These are phyloP conservation scores for Brachyalestes nurse DNA, from an alignment of 2,797 vertebrate species.

Conservation along the genomic window DNA sequence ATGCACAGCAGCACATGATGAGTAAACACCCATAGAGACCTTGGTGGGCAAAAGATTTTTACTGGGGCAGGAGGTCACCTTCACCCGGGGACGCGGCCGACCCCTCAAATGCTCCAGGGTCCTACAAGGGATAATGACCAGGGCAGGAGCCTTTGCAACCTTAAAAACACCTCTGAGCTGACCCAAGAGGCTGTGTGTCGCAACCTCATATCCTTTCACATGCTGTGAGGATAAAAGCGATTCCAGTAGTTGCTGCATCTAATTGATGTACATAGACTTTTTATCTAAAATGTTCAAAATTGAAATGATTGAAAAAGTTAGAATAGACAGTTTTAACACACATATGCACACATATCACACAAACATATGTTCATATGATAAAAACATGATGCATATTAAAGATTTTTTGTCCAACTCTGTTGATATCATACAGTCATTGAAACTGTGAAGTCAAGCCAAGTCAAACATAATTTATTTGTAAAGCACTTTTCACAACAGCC, in stretches of 20 bases:
- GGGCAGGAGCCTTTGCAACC: slow-evolving; percentile 11
- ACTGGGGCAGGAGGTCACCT: slow-evolving; percentile 42
- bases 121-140: slow-evolving; percentile 52
- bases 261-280: background rate
- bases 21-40: background rate
- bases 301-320: too few species aligned
- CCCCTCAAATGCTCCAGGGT: slow-evolving; percentile 35
- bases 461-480: too few species aligned
- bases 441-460: too few species aligned
- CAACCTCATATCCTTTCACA: background rate
- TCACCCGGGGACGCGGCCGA: slow-evolving; percentile 46
- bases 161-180: slow-evolving; percentile 2
- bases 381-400: too few species aligned
- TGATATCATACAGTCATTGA: too few species aligned
- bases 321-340: too few species aligned
- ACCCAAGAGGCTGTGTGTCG: background rate
- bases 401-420: too few species aligned
- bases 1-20: background rate
- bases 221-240: background rate
- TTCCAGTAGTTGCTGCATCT: too few species aligned
- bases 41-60: slow-evolving; percentile 22
- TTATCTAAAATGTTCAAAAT: too few species aligned
- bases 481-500: too few species aligned
- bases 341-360: too few species aligned
- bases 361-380: too few species aligned